Conservation (phyloP, 2,888 invertebrate species). For the Linyphia triangularis region DNA sequence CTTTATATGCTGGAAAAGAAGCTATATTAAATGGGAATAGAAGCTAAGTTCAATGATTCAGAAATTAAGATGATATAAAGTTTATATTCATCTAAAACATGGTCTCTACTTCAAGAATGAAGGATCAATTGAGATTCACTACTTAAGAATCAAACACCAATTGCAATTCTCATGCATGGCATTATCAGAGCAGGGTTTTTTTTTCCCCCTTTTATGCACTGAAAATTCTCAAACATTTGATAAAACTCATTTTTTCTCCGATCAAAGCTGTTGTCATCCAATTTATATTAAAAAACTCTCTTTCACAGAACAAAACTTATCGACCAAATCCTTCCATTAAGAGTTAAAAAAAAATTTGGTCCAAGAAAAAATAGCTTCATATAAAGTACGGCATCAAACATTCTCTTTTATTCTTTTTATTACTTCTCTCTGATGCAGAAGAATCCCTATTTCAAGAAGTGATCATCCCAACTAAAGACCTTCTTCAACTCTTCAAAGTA, state of each 20-base stretch:
- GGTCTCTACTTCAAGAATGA: too few species aligned
- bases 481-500: constrained; percentile 32
- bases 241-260: neutral
- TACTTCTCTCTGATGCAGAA: constrained; percentile 22
- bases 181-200: too few species aligned
- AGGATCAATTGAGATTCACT: too few species aligned
- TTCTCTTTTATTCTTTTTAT: neutral
- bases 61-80: too few species aligned
- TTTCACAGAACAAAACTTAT: neutral
- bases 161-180: too few species aligned
- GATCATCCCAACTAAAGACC: constrained; percentile 53
- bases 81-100: too few species aligned
- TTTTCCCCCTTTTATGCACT: too few species aligned
- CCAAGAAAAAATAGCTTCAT: constrained; percentile 22
- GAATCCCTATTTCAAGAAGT: constrained; percentile 44
- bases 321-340: constrained; percentile 39
- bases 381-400: constrained; percentile 14
- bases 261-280: neutral
- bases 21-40: too few species aligned
- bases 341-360: neutral
- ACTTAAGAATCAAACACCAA: too few species aligned
- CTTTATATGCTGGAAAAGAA: too few species aligned
- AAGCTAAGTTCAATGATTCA: too few species aligned
- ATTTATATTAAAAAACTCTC: neutral
- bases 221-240: too few species aligned